These are phyloP conservation scores for Cheilosia pagana DNA, from an alignment of 2,888 invertebrate species.

Conservation along the genomic window DNA sequence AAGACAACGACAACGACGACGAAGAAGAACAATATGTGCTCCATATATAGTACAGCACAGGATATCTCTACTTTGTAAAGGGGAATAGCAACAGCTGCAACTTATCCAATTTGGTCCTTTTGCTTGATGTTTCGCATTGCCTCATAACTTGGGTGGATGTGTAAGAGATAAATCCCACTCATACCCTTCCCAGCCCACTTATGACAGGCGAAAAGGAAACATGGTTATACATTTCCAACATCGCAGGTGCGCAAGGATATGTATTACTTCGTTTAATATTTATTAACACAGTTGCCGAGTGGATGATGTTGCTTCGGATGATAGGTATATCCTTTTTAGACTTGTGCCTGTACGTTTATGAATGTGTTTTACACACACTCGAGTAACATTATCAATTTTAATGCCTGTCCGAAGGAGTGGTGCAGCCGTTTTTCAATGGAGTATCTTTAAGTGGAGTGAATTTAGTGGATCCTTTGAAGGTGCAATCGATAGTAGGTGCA, in stretches of 20 bases:
- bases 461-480: too few species aligned
- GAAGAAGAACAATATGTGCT: not conserved
- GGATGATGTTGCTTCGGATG: not conserved
- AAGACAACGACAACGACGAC: not conserved
- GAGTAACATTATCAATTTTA: too few species aligned
- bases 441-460: too few species aligned
- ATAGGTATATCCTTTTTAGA: not conserved
- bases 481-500: too few species aligned
- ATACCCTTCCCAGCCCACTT: too few species aligned
- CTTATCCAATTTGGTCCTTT: not conserved
- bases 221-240: not conserved
- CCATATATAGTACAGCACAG: not conserved
- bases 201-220: not conserved
- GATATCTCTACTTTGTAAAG: not conserved
- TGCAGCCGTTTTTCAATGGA: too few species aligned
- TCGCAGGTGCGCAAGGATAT: not conserved
- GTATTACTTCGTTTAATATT: slow-evolving; percentile 19
- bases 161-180: not conserved
- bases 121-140: not conserved
- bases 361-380: not conserved
- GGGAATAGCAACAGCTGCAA: slow-evolving; percentile 1
- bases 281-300: not conserved
- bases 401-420: too few species aligned
- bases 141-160: not conserved
- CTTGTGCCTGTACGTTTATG: not conserved